Evolutionary conservation across 2,888 invertebrate species (phyloP).

Genomic region (Cheilosia soror): DNA sequence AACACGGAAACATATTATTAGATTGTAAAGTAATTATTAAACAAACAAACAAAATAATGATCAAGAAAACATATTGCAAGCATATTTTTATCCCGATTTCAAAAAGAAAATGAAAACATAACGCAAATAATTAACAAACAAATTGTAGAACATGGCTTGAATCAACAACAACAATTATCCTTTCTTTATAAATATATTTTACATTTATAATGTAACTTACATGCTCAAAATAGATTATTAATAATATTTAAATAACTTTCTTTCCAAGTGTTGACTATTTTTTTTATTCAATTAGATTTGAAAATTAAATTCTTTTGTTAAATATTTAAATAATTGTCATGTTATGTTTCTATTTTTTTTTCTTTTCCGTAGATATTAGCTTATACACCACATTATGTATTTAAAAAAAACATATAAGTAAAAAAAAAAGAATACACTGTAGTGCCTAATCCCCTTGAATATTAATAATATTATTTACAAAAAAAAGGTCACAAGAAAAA

Average conservation of each 20-base stretch:
- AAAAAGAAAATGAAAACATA: slow-evolving; percentile 51
- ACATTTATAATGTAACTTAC: slow-evolving; percentile 70
- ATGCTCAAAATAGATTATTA: slow-evolving; percentile 75
- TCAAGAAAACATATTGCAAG: slow-evolving; percentile 72
- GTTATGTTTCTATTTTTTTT: slow-evolving; percentile 35
- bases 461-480: slow-evolving; percentile 73
- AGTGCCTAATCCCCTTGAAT: slow-evolving; percentile 79
- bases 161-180: slow-evolving; percentile 61
- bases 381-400: slow-evolving; percentile 74
- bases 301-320: slow-evolving; percentile 28
- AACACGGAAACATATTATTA: slow-evolving; percentile 76
- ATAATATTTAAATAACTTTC: slow-evolving; percentile 43
- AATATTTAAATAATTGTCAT: slow-evolving; percentile 26
- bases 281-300: slow-evolving; percentile 36
- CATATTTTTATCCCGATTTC: slow-evolving; percentile 74
- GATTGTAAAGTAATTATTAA: slow-evolving; percentile 75
- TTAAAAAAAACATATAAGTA: slow-evolving; percentile 68
- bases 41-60: slow-evolving; percentile 65
- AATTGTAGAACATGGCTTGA: slow-evolving; percentile 71
- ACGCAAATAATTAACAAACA: slow-evolving; percentile 64
- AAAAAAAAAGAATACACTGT: slow-evolving; percentile 78
- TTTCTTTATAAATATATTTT: slow-evolving; percentile 58
- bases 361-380: slow-evolving; percentile 64
- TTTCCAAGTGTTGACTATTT: slow-evolving; percentile 31
- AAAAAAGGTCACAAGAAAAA: slow-evolving; percentile 76